These are phyloP conservation scores for Phytoseiulus persimilis DNA, from an alignment of 2,888 invertebrate genomes.

Conservation along the genomic window DNA sequence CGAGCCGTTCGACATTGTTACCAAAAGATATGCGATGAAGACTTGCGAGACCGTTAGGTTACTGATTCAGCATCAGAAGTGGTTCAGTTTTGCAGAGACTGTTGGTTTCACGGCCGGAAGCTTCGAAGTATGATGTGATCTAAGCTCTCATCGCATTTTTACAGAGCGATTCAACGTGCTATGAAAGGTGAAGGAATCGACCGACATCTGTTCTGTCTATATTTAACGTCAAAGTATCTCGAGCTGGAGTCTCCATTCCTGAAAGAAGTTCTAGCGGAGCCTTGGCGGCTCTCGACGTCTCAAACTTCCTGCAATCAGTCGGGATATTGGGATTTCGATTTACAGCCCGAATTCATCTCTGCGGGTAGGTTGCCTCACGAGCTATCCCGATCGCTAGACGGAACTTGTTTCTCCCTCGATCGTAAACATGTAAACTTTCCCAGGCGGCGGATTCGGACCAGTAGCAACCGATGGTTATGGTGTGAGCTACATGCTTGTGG, in stretches of 20 bases:
- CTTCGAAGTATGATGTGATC: no score
- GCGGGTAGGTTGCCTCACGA: not conserved
- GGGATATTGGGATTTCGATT: slow-evolving; percentile 29
- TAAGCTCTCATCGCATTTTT: not conserved
- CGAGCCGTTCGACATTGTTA: no score
- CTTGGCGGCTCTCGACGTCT: slow-evolving; percentile 87
- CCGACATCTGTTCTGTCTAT: slow-evolving; percentile 91
- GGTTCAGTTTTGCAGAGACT: no score
- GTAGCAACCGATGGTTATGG: slow-evolving; percentile 96
- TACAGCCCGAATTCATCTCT: slow-evolving; percentile 32
- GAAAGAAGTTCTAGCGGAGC: slow-evolving; percentile 76
- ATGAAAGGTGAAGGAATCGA: slow-evolving; percentile 98
- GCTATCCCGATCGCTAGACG: no score
- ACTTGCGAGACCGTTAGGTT: no score
- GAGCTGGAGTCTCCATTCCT: slow-evolving; percentile 92
- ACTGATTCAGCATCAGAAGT: no score
- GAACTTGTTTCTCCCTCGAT: not conserved
- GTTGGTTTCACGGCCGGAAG: no score
- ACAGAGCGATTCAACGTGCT: slow-evolving; percentile 70
- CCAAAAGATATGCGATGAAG: no score
- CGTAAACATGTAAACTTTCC: slow-evolving; percentile 48
- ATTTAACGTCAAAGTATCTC: slow-evolving; percentile 94
- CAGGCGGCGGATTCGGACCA: slow-evolving; percentile 96
- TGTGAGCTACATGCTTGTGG: slow-evolving; percentile 94
- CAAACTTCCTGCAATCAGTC: slow-evolving; percentile 37